Base-by-base conservation (phyloP, 1,140 invertebrate genomes). In the Chrysopa pallens region DNA sequence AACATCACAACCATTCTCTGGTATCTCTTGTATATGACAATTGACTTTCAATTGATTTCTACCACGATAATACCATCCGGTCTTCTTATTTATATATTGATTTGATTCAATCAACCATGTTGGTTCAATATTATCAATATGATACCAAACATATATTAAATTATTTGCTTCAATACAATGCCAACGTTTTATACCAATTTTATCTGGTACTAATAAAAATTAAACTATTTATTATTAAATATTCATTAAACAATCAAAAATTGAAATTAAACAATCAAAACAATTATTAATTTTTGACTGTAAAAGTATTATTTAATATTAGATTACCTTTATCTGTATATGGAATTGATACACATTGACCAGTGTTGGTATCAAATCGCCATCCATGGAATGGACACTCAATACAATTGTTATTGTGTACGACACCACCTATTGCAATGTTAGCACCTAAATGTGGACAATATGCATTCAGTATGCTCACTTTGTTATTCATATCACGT, bases 391-490 rank as follows among this genome's bases (percentile, higher is more conserved):
- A 93, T 0, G 88, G 88, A 55, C 89, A 92, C 52, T 86, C 75
- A 6, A 93, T 68, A 52, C 82, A 87, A 40, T 85, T 75, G 0
- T 75, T 76, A 23, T 23, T 23, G 17, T 69, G 66, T 1, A 88
- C 82, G 0, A 60, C 62, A 0, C 87, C 86, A 1, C 84, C 84
- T 8, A 79, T 66, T 0, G 67, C 84, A 53, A 92, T 67, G 57
- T 91, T 85, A 0, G 87, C 87, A 0, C 89, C 89, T 51, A 91
- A 63, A 60, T 92, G 88, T 0, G 87, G 86, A 56, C 88, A 93
- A 55, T 88, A 89, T 0, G 87, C 85, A 57, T 92, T 79, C 15
- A 90, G 55, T 4, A 81, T 69, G 41, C 76, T 72, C 0, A 74
- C 72, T n/a, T 68, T 54, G 0, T 75, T 72, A 2, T 64, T 66